Evolutionary conservation across 2,797 vertebrate genomes (phyloP), one percentile per base, ranked within the genome.

Genomic region (Octomys mimax): DNA sequence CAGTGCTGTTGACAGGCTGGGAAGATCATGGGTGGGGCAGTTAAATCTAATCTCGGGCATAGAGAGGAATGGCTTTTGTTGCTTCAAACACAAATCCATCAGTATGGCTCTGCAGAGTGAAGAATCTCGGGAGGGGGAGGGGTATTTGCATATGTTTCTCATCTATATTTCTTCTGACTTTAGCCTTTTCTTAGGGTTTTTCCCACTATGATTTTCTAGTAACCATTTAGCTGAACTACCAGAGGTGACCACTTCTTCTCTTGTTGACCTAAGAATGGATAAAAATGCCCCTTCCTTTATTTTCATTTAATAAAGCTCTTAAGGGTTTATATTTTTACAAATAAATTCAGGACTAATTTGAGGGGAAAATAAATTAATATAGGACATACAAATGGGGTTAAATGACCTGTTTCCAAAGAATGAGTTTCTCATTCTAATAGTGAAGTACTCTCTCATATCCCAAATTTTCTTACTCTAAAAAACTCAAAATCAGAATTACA

Each of bases 21-120:
- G 79, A 77, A 94, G 93, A 87, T 92, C 88, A 81, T 93, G 94
- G 91, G 92, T 75, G 86, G 82, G 89, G 82, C 73, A 75, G 57
- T 92, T 89, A 91, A 93, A 77, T 89, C 84, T 93, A 96, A 96
- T 95, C 73, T 85, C 66, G 78, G 93, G 88, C 89, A 82, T 84
- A 79, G 73, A 88, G 82, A 95, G 71, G 62, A 95, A 92, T 78
- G 71, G 81, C 59, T 94, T 97, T 96, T 73, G 92, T 97, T 96
- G 91, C 89, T 95, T 73, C 92, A 95, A 95, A 96, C 79, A 89
- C 91, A 92, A 92, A 95, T 90, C 95, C 89, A 81, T 82, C 86
- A 95, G 82, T 85, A 92, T 96, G 85, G 82, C 70, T 57, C 71
- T 92, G 91, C 95, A 91, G 82, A 87, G 87, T 95, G 94, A 95